Base-by-base conservation (phyloP, 2,797 vertebrate species). In the Spinus olivaceus region DNA sequence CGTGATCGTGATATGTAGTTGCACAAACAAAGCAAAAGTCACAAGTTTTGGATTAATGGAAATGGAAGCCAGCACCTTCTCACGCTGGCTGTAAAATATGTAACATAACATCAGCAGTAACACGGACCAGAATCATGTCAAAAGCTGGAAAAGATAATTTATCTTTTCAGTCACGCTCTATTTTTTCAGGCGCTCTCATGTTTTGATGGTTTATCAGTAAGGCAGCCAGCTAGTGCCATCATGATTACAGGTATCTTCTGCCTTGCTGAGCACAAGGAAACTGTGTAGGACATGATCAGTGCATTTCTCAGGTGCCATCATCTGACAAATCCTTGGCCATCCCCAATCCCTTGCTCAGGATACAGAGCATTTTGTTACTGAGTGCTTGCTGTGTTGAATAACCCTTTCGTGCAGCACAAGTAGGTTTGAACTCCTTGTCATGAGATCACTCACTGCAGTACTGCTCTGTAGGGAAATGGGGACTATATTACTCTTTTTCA, bases 401-500 rank as follows among this genome's bases (percentile, higher is more conserved):
- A 51, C 35, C 20, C 44, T 69, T 69, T 27, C 37, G 35, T 81
- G 66, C 66, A 35, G 79, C 54, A 76, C 47, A 54, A 35, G 44
- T 4, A 74, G 46, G 57, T 76, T 7, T 81, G 89, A 93, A 94
- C 78, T 88, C 53, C 5, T 4, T 42, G 61, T n/a, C 74, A 25
- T 49, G 80, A 90, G 79, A 74, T 92, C 76, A 74, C 27, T 83
- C 65, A 4, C 8, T 88, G 67, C 70, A 73, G 33, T 73, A 57
- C 37, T 67, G 78, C 71, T 95, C 92, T 80, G n/a, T 41, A 59
- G 83, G 69, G 80, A 78, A 78, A 83, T 28, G 59, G 59, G 60
- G 51, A 79, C 83, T 70, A 27, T 80, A 56, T 92, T 92, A 41
- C 51, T 67, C 41, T 13, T 94, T 91, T 94, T 89, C 71, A 73